Evolutionary conservation across 2,113 vertebrate species (phyloP), one percentile per base, ranked within the genome.

Genomic region (Pituophis catenifer): DNA sequence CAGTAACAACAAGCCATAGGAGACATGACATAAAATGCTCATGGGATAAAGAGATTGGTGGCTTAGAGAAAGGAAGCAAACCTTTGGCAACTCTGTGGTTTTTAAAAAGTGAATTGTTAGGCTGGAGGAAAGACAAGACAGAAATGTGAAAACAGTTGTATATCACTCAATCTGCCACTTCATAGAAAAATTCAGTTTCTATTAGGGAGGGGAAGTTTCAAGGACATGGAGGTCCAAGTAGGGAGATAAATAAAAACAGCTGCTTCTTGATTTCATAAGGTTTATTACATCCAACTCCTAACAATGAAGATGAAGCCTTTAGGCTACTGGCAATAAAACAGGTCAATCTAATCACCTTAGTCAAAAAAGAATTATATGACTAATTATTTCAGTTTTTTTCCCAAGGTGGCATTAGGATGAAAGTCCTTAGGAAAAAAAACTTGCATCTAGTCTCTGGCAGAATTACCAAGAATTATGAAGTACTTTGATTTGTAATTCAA

Each of bases 181-280:
- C 19, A 26, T 33, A 91, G 29, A n/a, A 65, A 17, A n/a, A n/a
- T 7, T 62, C 59, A 90, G 12, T 54, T 70, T 44, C 33, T 8
- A 11, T 89, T 24, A 23, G 21, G 33, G 75, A 75, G 21, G 38
- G 29, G 12, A 62, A n/a, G 24, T 81, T 81, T 11, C 86, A 75
- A 70, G 54, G 62, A 89, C 24, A 26, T 19, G 9, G 12, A 15
- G 11, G n/a, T 89, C 87, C 12, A n/a, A 48, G 0, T 89, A 86
- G 94, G 93, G 94, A 87, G 89, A 91, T 26, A 95, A 65, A 87
- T 48, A 93, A 29, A 89, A 55, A 90, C 86, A 86, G 44, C 65
- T 92, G 88, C 17, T 57, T 50, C 91, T 62, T 91, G 33, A 62
- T 86, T 57, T 29, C 38, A 11, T 12, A 70, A 1, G 62, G 59